Evolutionary conservation across 1,140 invertebrate species (phyloP).

Genomic region (Lethrus apterus): DNA sequence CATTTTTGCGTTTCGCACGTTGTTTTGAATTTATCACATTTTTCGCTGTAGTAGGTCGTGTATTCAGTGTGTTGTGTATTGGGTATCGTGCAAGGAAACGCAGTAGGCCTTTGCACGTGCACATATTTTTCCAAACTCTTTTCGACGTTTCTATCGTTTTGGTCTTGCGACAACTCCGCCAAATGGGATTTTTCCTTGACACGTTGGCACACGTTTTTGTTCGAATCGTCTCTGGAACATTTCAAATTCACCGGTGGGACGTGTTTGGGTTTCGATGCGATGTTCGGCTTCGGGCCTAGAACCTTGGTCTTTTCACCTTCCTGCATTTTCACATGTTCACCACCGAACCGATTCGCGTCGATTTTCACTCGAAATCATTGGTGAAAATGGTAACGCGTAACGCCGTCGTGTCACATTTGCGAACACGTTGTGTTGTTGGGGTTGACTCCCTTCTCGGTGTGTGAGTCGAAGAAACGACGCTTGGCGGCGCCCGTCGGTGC

Average conservation of each 20-base stretch:
- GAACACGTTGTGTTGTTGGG: slow-evolving; percentile 37
- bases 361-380: not conserved
- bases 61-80: slow-evolving; percentile 7
- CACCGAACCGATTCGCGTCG: not conserved
- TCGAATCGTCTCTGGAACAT: slow-evolving; percentile 1
- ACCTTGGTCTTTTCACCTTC: slow-evolving; percentile 34
- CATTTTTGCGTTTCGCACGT: slow-evolving; percentile 11
- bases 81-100: slow-evolving; percentile 10
- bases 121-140: slow-evolving; percentile 6
- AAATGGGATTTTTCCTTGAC: slow-evolving; percentile 20
- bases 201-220: not conserved
- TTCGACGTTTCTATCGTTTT: not conserved
- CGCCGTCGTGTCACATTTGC: slow-evolving; percentile 21
- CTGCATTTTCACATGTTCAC: not conserved
- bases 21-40: slow-evolving; percentile 30
- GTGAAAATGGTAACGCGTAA: not conserved
- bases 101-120: slow-evolving; percentile 9
- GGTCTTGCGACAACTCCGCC: not conserved
- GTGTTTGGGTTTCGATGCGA: slow-evolving; percentile 37
- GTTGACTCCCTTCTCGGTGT: slow-evolving; percentile 36
- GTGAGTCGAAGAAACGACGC: slow-evolving; percentile 28
- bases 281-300: slow-evolving; percentile 35
- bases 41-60: slow-evolving; percentile 26
- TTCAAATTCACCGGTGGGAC: slow-evolving; percentile 35
- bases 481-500: slow-evolving; percentile 33